Conservation (phyloP, 2,888 invertebrate species). For the Helobdella robusta region DNA sequence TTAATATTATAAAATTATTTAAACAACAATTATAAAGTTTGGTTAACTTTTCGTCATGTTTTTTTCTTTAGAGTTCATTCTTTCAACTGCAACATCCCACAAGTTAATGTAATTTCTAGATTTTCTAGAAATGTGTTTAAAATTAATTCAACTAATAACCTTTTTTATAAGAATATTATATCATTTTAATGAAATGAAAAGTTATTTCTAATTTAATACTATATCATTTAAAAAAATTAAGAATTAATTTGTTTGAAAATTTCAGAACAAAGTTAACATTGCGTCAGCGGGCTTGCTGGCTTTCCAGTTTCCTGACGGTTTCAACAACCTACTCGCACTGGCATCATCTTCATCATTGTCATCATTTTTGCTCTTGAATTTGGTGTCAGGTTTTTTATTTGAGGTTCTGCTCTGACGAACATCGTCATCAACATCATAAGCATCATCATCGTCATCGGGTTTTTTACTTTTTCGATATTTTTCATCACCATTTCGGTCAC, state of each 20-base stretch:
- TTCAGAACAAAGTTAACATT: not conserved
- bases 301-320: constrained; percentile 6
- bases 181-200: too few species aligned
- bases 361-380: not conserved
- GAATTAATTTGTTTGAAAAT: not conserved
- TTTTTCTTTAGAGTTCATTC: constrained; percentile 26
- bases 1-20: not conserved
- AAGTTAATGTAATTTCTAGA: too few species aligned
- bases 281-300: not conserved
- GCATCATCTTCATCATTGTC: constrained; percentile 11
- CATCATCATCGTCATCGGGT: not conserved
- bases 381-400: not conserved
- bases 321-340: not conserved
- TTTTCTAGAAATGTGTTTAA: too few species aligned
- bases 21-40: too few species aligned
- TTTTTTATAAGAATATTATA: too few species aligned
- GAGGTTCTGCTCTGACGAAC: not conserved
- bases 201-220: not conserved
- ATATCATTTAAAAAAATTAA: not conserved
- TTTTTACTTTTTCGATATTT: not conserved
- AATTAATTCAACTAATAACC: too few species aligned
- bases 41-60: not conserved
- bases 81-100: constrained; percentile 42
- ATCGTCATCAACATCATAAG: not conserved
- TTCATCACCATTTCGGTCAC: not conserved